Conservation (phyloP, 2,113 vertebrate genomes). For the Acrocephalus arundinaceus region DNA sequence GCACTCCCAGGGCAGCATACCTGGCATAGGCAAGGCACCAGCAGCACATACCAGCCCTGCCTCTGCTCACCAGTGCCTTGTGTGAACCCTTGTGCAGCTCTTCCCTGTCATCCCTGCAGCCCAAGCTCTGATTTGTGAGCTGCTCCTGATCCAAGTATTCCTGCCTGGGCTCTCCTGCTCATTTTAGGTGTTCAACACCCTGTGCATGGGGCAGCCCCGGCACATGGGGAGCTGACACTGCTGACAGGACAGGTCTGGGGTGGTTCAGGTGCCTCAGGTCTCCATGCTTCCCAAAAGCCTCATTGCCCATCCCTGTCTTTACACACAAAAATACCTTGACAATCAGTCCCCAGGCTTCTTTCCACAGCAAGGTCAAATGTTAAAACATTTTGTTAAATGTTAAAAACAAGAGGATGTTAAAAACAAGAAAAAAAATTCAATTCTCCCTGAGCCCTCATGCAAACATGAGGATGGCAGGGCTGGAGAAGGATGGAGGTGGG, state of each 20-base stretch:
- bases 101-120: neutral
- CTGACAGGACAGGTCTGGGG: neutral
- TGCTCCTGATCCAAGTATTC: neutral
- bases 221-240: neutral
- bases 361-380: neutral
- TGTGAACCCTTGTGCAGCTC: neutral
- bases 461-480: accelerated
- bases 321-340: neutral
- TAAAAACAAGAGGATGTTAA: neutral
- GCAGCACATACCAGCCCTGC: neutral
- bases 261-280: neutral
- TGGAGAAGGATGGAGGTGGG: neutral
- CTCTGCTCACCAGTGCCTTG: neutral
- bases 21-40: neutral
- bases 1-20: neutral
- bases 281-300: neutral
- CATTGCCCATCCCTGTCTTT: neutral
- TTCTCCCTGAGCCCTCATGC: neutral
- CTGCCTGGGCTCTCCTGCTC: neutral
- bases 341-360: neutral
- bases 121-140: neutral
- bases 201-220: accelerated
- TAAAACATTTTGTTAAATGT: too few relatives aligned
- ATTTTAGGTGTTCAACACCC: accelerated
- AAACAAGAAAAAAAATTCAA: neutral